Conservation (phyloP, 2,888 invertebrate genomes). For the Dendrolimus pini region DNA sequence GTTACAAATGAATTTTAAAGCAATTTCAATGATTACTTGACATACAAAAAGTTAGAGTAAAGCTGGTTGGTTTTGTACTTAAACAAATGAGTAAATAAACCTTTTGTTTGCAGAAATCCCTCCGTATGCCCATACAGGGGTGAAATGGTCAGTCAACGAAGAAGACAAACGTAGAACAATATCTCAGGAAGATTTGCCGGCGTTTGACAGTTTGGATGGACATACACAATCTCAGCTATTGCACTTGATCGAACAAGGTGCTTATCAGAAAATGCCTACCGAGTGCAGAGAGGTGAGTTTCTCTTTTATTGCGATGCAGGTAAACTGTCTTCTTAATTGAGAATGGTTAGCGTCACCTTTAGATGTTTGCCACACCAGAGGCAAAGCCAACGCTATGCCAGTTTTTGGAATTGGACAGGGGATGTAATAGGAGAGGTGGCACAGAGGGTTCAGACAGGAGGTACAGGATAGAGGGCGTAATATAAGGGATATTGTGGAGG, state of each 20-base stretch:
- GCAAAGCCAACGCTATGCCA: too few relatives aligned
- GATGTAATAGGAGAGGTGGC: too few relatives aligned
- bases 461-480: too few relatives aligned
- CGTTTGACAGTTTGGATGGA: slow-evolving; percentile 87
- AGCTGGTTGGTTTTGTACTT: too few relatives aligned
- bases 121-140: slow-evolving; percentile 54
- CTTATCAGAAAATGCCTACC: slow-evolving; percentile 82
- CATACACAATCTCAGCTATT: slow-evolving; percentile 85
- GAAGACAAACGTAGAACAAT: slow-evolving; percentile 32
- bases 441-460: too few relatives aligned
- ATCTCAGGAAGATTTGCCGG: slow-evolving; percentile 42
- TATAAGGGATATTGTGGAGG: too few relatives aligned
- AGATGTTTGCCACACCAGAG: not conserved
- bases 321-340: not conserved
- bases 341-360: not conserved
- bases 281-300: slow-evolving; percentile 80
- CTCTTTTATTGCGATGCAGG: not conserved
- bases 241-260: slow-evolving; percentile 85
- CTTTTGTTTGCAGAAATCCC: slow-evolving; percentile 65
- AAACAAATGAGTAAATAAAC: not conserved
- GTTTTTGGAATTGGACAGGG: too few relatives aligned
- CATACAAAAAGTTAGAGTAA: too few relatives aligned
- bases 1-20: too few relatives aligned
- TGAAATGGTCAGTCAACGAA: slow-evolving; percentile 50
- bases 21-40: too few relatives aligned